Evolutionary conservation across 1,140 invertebrate genomes (phyloP), one percentile per base, ranked within the genome.

Genomic region (Polypedilum vanderplanki): DNA sequence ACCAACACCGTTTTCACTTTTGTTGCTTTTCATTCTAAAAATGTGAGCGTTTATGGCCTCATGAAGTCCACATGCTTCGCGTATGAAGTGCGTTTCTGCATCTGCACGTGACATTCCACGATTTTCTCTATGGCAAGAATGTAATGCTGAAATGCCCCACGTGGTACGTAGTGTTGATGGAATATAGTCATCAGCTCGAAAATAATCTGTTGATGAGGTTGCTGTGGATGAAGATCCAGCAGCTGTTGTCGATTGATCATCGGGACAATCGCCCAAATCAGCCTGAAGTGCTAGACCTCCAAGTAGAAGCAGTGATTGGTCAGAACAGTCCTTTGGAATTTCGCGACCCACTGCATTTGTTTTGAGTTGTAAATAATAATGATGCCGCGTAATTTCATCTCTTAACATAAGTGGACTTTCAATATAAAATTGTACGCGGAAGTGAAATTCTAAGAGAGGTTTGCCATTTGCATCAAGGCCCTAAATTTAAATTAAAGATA

Each of bases 361-460:
- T 46, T 93, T 90, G 79, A 98, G 84, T 85, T 98, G 96, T 77
- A 96, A 87, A 83, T 96, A 98, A 83, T 98, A 98, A 80, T 97
- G 90, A 79, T 95, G 92, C 22, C 93, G 86, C 8, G 95, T 94
- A 75, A 92, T 89, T 79, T 95, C 93, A 86, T 98, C 94, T 88
- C 92, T 90, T 79, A 96, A 85, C 74, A 95, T 86, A 77, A 91
- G 86, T 73, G 92, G 91, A 79, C 90, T 92, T 84, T 98, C 95
- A 76, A 98, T 91, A 85, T 98, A 97, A 84, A 95, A 98, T 83
- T 97, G 93, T 78, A 98, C 93, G 77, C 95, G 89, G 82, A 98
- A 92, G 82, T 96, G 91, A 80, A 98, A 89, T 79, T 93, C 92
- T 79, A 97, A 87, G 24, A 96, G 87, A 70, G 95, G 94, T 79